Percentiles rank a stretch among this genome's conserved stretches.
These are phyloP conservation scores for Oryzias dopingdopingensis DNA, from an alignment of 2,797 vertebrate genomes.

Conservation along the genomic window DNA sequence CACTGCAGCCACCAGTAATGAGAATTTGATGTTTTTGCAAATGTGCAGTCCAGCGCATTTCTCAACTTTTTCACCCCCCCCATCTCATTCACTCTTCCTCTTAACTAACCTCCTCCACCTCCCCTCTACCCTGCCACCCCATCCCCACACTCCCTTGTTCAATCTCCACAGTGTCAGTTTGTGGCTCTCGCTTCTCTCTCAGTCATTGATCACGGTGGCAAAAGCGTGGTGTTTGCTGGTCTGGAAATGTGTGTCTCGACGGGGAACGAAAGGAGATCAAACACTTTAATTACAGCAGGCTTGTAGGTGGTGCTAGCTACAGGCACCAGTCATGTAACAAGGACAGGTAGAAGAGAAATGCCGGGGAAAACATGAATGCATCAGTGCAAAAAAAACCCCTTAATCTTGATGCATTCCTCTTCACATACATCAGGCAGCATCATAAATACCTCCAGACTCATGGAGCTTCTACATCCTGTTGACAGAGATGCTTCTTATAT, in stretches of 20 bases:
- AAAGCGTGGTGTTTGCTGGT: conserved; percentile 57
- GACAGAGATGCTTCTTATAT: conserved; percentile 22
- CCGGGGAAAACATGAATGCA: conserved; percentile 38
- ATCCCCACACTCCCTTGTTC: conserved; percentile 32
- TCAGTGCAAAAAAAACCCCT: conserved; percentile 33
- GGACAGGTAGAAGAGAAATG: conserved; percentile 63
- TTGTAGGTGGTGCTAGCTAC: conserved; percentile 73
- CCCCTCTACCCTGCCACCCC: conserved; percentile 13
- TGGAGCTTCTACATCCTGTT: conserved; percentile 23
- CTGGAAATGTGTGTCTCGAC: conserved; percentile 61
- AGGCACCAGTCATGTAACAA: conserved; percentile 65
- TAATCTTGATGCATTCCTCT: conserved; percentile 36
- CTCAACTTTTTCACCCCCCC: conserved; percentile 26
- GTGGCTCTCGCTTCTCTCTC: conserved; percentile 56
- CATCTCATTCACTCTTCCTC: conserved; percentile 39
- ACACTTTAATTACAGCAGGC: conserved; percentile 78
- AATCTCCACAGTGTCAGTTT: conserved; percentile 66
- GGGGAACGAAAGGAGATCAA: conserved; percentile 72
- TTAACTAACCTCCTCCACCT: conserved; percentile 41
- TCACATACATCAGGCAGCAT: conserved; percentile 22
- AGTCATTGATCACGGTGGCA: conserved; percentile 77
- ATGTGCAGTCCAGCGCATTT: conserved; percentile 24
- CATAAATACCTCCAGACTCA: conserved; percentile 29
- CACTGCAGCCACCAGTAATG: conserved; percentile 15
- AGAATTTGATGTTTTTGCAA: conserved; percentile 26